Conservation (phyloP, 2,113 vertebrate species). For the Brachirus orientalis region DNA sequence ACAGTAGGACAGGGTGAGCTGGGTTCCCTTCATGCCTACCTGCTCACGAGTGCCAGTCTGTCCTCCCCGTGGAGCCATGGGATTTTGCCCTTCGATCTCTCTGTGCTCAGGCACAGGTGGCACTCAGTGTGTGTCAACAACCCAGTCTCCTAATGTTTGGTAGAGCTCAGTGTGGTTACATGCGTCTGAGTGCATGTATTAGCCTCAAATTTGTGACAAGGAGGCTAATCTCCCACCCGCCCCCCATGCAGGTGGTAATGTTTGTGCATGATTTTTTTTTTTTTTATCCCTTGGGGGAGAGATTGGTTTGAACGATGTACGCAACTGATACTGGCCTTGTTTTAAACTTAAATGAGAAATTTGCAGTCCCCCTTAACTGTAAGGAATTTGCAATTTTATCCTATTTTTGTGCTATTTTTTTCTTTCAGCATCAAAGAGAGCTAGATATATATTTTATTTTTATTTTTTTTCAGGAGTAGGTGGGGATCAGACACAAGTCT, state of each 20-base stretch:
- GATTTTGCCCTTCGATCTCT: slow-evolving; percentile 58
- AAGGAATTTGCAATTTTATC: no score
- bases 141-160: slow-evolving; percentile 52
- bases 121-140: slow-evolving; percentile 58
- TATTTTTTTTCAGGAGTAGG: no score
- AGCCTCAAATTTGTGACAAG: slow-evolving; percentile 55
- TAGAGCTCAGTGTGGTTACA: slow-evolving; percentile 48
- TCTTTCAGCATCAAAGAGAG: no score
- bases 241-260: slow-evolving; percentile 18
- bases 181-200: slow-evolving; percentile 38
- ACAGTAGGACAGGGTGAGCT: slow-evolving; percentile 54
- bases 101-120: slow-evolving; percentile 67
- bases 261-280: slow-evolving; percentile 1
- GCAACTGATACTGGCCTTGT: neutral
- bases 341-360: neutral
- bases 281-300: neutral
- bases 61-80: slow-evolving; percentile 42
- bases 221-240: slow-evolving; percentile 41
- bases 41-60: slow-evolving; percentile 58
- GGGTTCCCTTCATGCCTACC: slow-evolving; percentile 59
- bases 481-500: no score
- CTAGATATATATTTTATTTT: no score
- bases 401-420: no score
- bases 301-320: slow-evolving; percentile 5
- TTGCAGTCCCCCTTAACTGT: no score